A percentile compares a stretch with the other conserved stretches of the same genome.
Conservation (phyloP, 2,797 vertebrate genomes). For the Staurois parvus region DNA sequence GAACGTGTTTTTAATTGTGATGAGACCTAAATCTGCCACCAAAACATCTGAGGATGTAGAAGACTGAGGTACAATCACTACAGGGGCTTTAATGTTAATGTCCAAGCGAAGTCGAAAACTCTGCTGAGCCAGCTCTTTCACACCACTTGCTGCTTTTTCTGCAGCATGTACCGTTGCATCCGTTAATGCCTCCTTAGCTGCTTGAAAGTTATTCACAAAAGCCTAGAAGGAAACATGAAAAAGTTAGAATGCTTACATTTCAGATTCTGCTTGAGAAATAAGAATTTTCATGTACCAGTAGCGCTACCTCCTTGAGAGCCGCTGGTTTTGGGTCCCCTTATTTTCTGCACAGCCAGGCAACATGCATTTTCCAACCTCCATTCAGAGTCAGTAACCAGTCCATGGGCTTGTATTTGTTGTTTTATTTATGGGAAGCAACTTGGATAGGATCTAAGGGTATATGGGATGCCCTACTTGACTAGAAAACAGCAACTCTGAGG, state of each 20-base stretch:
- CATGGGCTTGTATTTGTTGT: too few relatives aligned
- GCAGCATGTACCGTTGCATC: conserved; percentile 95
- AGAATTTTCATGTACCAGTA: too few relatives aligned
- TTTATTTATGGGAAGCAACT: too few relatives aligned
- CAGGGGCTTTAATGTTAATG: conserved; percentile 92
- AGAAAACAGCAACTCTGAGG: too few relatives aligned
- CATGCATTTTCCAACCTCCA: too few relatives aligned
- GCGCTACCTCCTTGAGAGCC: too few relatives aligned
- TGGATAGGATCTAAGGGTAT: too few relatives aligned
- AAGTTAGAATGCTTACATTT: not conserved
- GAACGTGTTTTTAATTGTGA: conserved; percentile 90
- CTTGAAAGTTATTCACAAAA: conserved; percentile 96
- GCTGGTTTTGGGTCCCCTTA: too few relatives aligned
- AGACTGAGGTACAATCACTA: conserved; percentile 94
- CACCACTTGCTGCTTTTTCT: conserved; percentile 92
- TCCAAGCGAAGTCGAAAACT: conserved; percentile 87
- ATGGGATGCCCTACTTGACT: too few relatives aligned
- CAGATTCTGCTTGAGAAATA: not conserved
- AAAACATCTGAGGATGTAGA: conserved; percentile 88
- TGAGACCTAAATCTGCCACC: conserved; percentile 91
- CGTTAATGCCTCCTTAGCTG: conserved; percentile 90
- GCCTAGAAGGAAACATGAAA: conserved; percentile 75
- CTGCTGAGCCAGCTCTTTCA: conserved; percentile 89
- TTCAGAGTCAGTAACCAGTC: too few relatives aligned
- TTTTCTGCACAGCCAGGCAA: too few relatives aligned